A percentile compares a stretch with the other conserved stretches of the same genome.
phyloP scores from a whole-genome alignment of 2,113 vertebrate species.

The Gracilinanus agilis region DNA sequence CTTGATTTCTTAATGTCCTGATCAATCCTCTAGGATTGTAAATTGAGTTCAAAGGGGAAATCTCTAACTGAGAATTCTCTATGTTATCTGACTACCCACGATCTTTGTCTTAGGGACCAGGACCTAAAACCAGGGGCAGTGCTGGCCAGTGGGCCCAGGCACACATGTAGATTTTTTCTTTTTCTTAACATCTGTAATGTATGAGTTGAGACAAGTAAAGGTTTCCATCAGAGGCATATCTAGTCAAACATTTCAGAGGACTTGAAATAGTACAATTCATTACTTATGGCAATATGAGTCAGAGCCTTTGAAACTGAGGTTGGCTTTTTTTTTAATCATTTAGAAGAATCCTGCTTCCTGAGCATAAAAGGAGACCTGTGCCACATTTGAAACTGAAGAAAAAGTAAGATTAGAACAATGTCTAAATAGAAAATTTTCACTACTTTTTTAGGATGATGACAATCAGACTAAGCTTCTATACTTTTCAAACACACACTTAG shows the following conservation, averaged over 20 bases:
- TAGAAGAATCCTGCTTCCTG: not conserved
- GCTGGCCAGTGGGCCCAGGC: not conserved
- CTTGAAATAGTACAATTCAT: not conserved
- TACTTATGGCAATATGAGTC: not conserved
- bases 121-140: not conserved
- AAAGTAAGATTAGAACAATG: not conserved
- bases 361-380: not conserved
- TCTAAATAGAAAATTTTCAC: not conserved
- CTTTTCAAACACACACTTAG: not conserved
- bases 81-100: not conserved
- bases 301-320: not conserved
- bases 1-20: not conserved
- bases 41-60: not conserved
- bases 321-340: not conserved
- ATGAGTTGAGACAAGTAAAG: not conserved
- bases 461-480: not conserved
- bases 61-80: too few species aligned
- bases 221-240: not conserved
- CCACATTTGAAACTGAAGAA: not conserved
- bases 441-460: not conserved
- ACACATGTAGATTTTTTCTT: not conserved
- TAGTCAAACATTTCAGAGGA: not conserved
- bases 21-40: not conserved
- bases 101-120: not conserved
- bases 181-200: not conserved